Evolutionary conservation across 2,113 vertebrate species (phyloP).

Genomic region (Plecturocebus donacophilus): DNA sequence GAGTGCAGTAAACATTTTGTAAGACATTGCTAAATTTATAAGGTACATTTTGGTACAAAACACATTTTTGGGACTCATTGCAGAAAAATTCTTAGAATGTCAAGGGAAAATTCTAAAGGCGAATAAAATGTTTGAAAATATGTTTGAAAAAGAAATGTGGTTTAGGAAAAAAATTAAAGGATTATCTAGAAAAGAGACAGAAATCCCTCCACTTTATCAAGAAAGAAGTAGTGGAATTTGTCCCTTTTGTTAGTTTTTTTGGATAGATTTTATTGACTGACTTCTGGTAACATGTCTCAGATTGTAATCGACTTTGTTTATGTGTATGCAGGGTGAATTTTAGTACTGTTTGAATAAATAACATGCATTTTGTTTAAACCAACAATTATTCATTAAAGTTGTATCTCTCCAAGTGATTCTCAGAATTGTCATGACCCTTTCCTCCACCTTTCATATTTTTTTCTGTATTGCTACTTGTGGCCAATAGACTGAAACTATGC

Average conservation of each 20-base stretch:
- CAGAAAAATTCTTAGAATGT: slow-evolving; percentile 21
- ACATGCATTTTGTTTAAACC: neutral
- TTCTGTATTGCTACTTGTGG: neutral
- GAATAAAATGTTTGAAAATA: neutral
- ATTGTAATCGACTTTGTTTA: neutral
- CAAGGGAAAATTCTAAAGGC: neutral
- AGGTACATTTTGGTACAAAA: neutral
- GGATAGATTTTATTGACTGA: neutral
- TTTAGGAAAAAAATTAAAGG: neutral
- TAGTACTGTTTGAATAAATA: neutral
- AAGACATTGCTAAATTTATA: slow-evolving; percentile 49
- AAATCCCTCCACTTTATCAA: neutral
- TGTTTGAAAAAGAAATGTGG: neutral
- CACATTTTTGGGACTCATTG: neutral
- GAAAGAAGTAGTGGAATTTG: neutral
- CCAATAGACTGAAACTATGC: neutral
- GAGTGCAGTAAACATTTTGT: neutral
- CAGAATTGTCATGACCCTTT: neutral
- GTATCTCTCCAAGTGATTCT: neutral
- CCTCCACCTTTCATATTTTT: neutral
- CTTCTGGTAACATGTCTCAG: neutral
- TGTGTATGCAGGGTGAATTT: neutral
- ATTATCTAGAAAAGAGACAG: neutral
- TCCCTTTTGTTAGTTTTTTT: neutral
- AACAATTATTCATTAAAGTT: neutral